Evolutionary conservation across 2,797 vertebrate species (phyloP), one percentile per base, ranked within the genome.

Genomic region (Cyclura pinguis): DNA sequence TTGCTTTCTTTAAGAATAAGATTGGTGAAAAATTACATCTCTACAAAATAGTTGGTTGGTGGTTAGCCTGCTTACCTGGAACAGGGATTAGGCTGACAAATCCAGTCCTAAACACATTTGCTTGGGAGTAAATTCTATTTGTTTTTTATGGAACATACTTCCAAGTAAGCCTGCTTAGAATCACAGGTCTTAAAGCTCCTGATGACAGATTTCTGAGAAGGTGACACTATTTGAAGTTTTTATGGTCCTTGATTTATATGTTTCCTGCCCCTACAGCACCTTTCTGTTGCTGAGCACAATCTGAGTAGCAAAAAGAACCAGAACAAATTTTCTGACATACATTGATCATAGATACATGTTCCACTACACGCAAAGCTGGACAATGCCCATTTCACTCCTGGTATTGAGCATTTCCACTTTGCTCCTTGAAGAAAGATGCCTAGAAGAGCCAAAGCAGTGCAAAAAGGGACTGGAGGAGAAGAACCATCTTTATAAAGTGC

Each of bases 391-490:
- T 24, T 32, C 64, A 90, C 87, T 85, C 74, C 57, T 47, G n/a
- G 20, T 62, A 69, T 89, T 87, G 64, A 88, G 62, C 83, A 80
- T 32, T 84, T 92, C 91, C 94, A 93, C 94, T 94, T 67, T 35
- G 38, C 86, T 96, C 91, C 96, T 95, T 95, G 95, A 89, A 84
- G 86, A 52, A 92, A 94, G 89, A 92, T 94, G 89, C 89, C 92
- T 92, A 92, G 59, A 92, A 95, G 95, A 95, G 97, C 94, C 94
- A 96, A 93, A 73, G 76, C 91, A 95, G 96, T 93, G 94, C 95
- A 90, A 93, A 96, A 96, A 94, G 95, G 93, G 94, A 93, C 95
- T 93, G 93, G 93, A 95, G 94, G 96, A 94, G 92, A 94, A 96
- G 92, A 78, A 91, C 29, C 94, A 95, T 94, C 92, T 92, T 96